Evolutionary conservation across 2,888 invertebrate genomes (phyloP).

Genomic region (Crocallis elinguaria): DNA sequence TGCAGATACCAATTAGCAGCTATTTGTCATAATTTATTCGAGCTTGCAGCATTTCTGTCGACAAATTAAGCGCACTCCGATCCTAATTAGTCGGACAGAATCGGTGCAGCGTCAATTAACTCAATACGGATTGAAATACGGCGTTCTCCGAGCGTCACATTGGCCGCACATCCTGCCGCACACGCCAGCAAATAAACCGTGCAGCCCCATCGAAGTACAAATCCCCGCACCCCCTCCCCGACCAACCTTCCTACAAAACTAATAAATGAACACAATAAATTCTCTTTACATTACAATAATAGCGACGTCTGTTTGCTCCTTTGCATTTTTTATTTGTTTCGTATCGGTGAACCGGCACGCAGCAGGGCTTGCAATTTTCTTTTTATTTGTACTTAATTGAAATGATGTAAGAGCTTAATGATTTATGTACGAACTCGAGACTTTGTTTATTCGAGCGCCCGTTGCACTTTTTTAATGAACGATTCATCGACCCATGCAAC

Average conservation of each 20-base stretch:
- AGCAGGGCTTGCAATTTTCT: conserved; percentile 25
- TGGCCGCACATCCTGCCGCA: conserved; percentile 72
- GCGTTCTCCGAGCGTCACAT: conserved; percentile 63
- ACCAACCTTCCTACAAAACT: conserved; percentile 72
- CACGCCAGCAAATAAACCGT: conserved; percentile 72
- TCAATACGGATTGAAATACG: conserved; percentile 70
- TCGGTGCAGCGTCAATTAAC: conserved; percentile 64
- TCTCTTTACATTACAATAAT: conserved; percentile 65
- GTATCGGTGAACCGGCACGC: conserved; percentile 35
- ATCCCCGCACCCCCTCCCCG: conserved; percentile 53
- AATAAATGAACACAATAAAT: conserved; percentile 79
- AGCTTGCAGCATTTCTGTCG: conserved; percentile 47
- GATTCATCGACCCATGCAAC: conserved; percentile 9
- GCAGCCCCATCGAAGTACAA: conserved; percentile 70
- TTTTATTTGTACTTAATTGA: conserved; percentile 30
- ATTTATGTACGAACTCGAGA: conserved; percentile 18
- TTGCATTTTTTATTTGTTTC: conserved; percentile 45
- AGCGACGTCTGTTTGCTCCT: conserved; percentile 56
- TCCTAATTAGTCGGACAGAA: conserved; percentile 54
- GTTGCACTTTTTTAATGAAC: conserved; percentile 21
- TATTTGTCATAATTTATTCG: conserved; percentile 36
- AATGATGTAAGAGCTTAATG: conserved; percentile 26
- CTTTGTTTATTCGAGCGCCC: conserved; percentile 17
- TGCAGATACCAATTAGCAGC: conserved; percentile 19
- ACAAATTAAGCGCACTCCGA: conserved; percentile 52